These are phyloP conservation scores for Calidris pygmaea DNA, from an alignment of 2,113 vertebrate genomes.

Conservation along the genomic window DNA sequence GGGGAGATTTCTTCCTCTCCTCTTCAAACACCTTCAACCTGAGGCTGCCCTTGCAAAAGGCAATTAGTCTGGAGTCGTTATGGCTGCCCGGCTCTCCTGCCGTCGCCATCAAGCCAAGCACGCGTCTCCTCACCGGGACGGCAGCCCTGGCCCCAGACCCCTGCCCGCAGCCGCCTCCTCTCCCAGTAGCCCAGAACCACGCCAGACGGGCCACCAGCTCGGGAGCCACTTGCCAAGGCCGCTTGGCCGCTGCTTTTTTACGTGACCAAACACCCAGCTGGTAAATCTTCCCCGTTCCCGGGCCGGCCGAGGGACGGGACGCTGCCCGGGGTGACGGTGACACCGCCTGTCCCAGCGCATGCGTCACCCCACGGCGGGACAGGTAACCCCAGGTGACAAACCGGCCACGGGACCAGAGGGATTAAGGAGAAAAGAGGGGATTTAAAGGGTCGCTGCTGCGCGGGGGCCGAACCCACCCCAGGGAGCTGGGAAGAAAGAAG, in stretches of 20 bases:
- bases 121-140: fast-evolving
- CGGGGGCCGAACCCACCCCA: not conserved
- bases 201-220: not conserved
- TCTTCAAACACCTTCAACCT: no score
- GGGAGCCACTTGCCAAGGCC: not conserved
- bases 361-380: not conserved
- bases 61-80: no score
- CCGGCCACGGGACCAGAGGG: not conserved
- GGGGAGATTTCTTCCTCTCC: no score
- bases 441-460: not conserved
- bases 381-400: not conserved
- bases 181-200: not conserved
- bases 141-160: not conserved
- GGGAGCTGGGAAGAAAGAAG: not conserved
- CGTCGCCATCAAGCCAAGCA: no score
- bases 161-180: not conserved
- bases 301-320: fast-evolving
- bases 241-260: not conserved
- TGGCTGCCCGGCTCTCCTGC: no score
- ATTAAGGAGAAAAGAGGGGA: not conserved
- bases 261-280: not conserved
- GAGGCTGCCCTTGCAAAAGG: no score
- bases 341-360: not conserved
- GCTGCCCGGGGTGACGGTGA: not conserved
- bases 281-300: not conserved